phyloP scores from a whole-genome alignment of 2,113 vertebrate genomes.

The Eulacestoma nigropectus region DNA sequence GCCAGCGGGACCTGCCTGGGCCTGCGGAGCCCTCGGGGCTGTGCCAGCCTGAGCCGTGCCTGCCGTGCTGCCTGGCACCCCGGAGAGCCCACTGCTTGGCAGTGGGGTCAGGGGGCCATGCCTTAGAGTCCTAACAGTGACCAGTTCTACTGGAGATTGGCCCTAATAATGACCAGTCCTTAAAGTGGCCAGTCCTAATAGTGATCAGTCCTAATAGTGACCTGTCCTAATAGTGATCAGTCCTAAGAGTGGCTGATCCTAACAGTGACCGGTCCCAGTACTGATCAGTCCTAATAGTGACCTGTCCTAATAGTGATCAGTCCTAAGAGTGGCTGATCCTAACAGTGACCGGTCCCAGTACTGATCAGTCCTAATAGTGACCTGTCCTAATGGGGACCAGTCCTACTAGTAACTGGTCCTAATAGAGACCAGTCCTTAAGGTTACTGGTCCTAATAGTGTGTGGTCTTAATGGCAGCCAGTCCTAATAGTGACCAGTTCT shows the following conservation, averaged over 20 bases:
- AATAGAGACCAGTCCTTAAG: fast-evolving
- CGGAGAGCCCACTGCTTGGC: fast-evolving
- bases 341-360: fast-evolving
- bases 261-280: fast-evolving
- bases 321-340: fast-evolving
- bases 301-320: fast-evolving
- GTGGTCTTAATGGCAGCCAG: not conserved
- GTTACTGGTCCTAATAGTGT: not conserved
- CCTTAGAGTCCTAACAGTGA: too few species aligned
- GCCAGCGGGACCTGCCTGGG: fast-evolving
- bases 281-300: fast-evolving
- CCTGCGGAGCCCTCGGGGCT: fast-evolving
- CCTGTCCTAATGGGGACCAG: fast-evolving
- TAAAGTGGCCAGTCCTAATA: not conserved
- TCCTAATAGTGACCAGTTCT: not conserved
- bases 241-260: not conserved
- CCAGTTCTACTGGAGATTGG: fast-evolving
- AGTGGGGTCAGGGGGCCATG: fast-evolving
- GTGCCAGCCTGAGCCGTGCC: not conserved
- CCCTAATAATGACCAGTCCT: not conserved
- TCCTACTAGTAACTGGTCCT: fast-evolving
- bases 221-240: fast-evolving
- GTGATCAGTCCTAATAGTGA: fast-evolving
- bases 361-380: not conserved
- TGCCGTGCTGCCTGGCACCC: fast-evolving